phyloP scores from a whole-genome alignment of 2,888 invertebrate species.

The Malthinus seriepunctatus region DNA sequence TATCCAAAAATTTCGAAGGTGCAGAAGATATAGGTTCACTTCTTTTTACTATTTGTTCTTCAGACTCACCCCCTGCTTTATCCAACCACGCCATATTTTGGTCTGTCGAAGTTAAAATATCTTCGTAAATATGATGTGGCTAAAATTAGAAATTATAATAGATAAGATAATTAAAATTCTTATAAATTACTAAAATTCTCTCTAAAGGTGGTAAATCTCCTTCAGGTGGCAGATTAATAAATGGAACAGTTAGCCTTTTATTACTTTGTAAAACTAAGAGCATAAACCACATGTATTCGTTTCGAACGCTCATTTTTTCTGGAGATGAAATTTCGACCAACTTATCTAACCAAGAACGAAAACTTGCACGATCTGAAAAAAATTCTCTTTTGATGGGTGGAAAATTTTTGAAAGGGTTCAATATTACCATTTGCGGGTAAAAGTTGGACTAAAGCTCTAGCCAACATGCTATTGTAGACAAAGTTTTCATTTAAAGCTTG shows the following conservation, averaged over 20 bases:
- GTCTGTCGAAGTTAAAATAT: constrained; percentile 47
- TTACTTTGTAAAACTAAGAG: constrained; percentile 52
- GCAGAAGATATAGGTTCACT: constrained; percentile 23
- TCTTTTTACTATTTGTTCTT: constrained; percentile 1
- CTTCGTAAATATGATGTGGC: constrained; percentile 47
- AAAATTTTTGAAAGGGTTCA: neutral
- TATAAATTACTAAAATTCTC: constrained; percentile 47
- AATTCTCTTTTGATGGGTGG: neutral
- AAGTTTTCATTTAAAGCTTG: constrained; percentile 51
- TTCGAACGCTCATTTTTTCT: constrained; percentile 47
- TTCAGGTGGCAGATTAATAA: constrained; percentile 47
- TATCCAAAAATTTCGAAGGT: constrained; percentile 42
- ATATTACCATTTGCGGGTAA: constrained; percentile 49
- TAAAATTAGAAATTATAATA: constrained; percentile 16
- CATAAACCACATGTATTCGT: constrained; percentile 56
- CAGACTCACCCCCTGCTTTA: constrained; percentile 21
- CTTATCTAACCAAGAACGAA: constrained; percentile 52
- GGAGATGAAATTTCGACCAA: constrained; percentile 44
- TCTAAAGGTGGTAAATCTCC: constrained; percentile 46
- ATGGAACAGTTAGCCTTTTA: constrained; percentile 51
- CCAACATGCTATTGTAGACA: constrained; percentile 54
- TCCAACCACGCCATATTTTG: constrained; percentile 46
- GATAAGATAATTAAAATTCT: too few relatives aligned
- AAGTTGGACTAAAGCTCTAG: constrained; percentile 52
- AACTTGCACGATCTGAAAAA: constrained; percentile 40